A percentile compares a stretch with the other conserved stretches of the same genome.
Evolutionary conservation across 2,113 vertebrate genomes (phyloP).

Genomic region (Antennarius striatus): DNA sequence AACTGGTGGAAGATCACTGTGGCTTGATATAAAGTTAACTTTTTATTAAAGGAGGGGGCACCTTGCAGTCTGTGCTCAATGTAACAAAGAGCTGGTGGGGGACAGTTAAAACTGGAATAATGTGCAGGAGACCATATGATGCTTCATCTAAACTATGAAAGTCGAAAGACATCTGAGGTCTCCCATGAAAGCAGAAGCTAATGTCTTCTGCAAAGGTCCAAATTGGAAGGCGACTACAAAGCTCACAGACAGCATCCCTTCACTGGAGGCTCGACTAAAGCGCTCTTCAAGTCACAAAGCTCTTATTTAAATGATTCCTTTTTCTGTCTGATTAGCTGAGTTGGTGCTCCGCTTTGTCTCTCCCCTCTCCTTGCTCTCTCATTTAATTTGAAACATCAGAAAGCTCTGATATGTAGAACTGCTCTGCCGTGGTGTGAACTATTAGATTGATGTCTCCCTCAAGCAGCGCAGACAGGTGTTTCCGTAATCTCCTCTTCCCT

Average conservation of each 20-base stretch:
- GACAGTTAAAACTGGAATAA: too few species aligned
- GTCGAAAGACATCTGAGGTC: neutral
- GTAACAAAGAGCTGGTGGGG: too few species aligned
- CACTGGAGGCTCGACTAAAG: conserved; percentile 9
- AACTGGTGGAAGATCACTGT: too few species aligned
- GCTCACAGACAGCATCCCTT: conserved; percentile 15
- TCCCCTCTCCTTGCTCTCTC: conserved; percentile 25
- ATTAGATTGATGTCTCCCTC: conserved; percentile 73
- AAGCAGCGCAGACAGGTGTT: conserved; percentile 68
- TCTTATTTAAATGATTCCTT: conserved; percentile 40
- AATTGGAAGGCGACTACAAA: neutral
- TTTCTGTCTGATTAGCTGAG: conserved; percentile 51
- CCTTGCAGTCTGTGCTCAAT: too few species aligned
- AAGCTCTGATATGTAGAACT: conserved; percentile 38
- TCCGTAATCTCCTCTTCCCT: conserved; percentile 66
- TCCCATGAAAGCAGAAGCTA: neutral
- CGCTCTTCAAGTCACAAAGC: conserved; percentile 20
- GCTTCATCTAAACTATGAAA: neutral
- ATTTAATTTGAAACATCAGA: conserved; percentile 32
- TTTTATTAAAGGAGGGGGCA: too few species aligned
- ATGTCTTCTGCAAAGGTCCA: neutral
- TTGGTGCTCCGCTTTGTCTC: conserved; percentile 34
- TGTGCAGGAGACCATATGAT: too few species aligned
- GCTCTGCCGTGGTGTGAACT: conserved; percentile 40
- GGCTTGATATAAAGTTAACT: too few species aligned